Base-by-base conservation (phyloP, 2,113 vertebrate species). In the Hipposideros armiger region DNA sequence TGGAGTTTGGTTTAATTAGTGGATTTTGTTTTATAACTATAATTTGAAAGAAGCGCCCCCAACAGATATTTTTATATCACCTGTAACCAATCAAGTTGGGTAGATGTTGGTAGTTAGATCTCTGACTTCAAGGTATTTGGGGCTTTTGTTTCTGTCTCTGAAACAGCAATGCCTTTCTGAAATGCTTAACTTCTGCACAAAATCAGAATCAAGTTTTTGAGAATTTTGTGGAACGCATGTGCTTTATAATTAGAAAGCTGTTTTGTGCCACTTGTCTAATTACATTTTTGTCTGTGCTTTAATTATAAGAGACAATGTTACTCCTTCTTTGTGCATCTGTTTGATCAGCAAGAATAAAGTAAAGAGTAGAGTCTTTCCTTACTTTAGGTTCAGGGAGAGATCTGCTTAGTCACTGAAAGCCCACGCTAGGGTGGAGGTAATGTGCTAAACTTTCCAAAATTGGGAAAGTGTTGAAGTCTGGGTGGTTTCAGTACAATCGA, bases 341-440 rank as follows among this genome's bases (percentile, higher is more conserved):
- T 52, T 90, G 20, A 67, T 69, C 77, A 73, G 82, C 19, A 86
- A 70, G 74, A 70, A 76, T 95, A 26, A 70, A 88, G 28, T 24
- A 15, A 15, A 66, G 60, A 67, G 7, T 8, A 66, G 58, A 16
- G 3, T 91, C 66, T 60, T 82, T 96, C n/a, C 87, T 98, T 24
- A 1, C 50, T 86, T 80, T 93, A 86, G 86, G 20, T 50, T 67
- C 94, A 94, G 64, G 47, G 73, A 19, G 64, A 89, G 3, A 87
- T 94, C 67, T 97, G 94, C 95, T 97, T 96, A 93, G 76, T 97
- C 98, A 92, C 78, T 96, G 78, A 96, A 94, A 85, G 87, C 66
- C 52, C 85, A 82, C 56, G 11, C 95, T 81, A 64, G 78, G 70
- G 90, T 52, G n/a, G 62, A 76, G 4, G 0, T 14, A 10, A 15